Base-by-base conservation (phyloP, 92 coral and sea anemone genomes). In the Bergia puertoricense region DNA sequence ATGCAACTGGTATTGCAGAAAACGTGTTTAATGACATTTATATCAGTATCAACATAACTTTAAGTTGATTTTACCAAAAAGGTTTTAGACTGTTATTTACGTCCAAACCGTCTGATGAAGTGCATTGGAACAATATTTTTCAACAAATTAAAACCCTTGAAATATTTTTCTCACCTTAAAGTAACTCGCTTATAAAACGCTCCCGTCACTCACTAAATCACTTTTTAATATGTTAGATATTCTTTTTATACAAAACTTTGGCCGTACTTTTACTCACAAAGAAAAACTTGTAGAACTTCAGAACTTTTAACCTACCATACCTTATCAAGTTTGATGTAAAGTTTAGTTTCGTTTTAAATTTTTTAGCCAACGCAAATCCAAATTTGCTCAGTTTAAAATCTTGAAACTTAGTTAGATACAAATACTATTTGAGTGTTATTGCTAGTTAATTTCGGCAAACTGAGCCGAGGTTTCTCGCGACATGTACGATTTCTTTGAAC, bases 291-390 rank as follows among this genome's bases (percentile, higher is more conserved):
- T 20, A 38, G 72, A 15, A 57, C 6, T 66, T 11, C 14, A 46
- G 38, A 80, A 50, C 71, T 80, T 54, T 54, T 36, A 40, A 56
- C 38, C 43, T 56, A n/a, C 39, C 20, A 11, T 15, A 43, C 57
- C 37, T 54, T 80, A 42, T 56, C 85, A 80, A 22, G 16, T n/a
- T 80, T 80, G 57, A 14, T 51, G 59, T 54, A 78, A 66, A 11
- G 85, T 80, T 80, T 16, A 80, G 66, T 78, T 78, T 78, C 15
- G 48, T 30, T 54, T 39, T 50, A n/a, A 50, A 80, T 57, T 56
- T 40, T 11, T 56, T 38, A 57, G 36, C 72, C 85, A 80, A 80
- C 57, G 85, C 54, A 80, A 80, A 13, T 23, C 71, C 62, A 4
- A 80, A 56, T 72, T 39, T 72, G 44, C 0, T 22, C 74, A 68